Conservation (phyloP, 1,140 invertebrate species). For the Charaxes varanes region DNA sequence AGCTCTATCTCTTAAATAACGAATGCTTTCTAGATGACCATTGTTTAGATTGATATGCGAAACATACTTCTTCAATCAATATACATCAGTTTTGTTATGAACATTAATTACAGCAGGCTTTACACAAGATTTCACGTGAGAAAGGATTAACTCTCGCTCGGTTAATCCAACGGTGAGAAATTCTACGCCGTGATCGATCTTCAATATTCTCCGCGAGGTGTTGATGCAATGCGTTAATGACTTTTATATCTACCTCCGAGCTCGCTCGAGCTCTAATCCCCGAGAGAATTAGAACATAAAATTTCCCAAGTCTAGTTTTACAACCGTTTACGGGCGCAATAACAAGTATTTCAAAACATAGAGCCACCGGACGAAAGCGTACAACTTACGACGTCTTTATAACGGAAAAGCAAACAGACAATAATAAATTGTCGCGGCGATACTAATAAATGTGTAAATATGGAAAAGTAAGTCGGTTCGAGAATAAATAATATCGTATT, state of each 20-base stretch:
- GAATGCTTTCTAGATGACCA: no score
- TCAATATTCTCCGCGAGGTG: slow-evolving; percentile 20
- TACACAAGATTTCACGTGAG: slow-evolving; percentile 53
- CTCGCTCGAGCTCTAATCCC: slow-evolving; percentile 17
- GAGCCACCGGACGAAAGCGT: slow-evolving; percentile 9
- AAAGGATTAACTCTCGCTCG: slow-evolving; percentile 53
- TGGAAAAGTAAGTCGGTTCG: slow-evolving; percentile 42
- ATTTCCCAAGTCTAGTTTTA: slow-evolving; percentile 13
- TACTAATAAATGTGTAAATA: slow-evolving; percentile 41
- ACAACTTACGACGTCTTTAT: slow-evolving; percentile 21
- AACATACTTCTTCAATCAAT: no score
- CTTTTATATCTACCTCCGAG: slow-evolving; percentile 17
- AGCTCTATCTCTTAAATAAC: no score
- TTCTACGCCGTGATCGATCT: slow-evolving; percentile 31
- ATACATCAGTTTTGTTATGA: slow-evolving; percentile 37
- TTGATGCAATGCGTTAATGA: slow-evolving; percentile 23
- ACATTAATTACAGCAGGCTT: slow-evolving; percentile 46
- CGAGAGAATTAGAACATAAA: slow-evolving; percentile 12
- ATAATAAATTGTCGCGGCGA: slow-evolving; percentile 31
- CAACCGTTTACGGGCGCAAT: slow-evolving; percentile 8
- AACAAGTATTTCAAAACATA: slow-evolving; percentile 11
- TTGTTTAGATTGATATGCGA: no score
- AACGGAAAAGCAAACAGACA: slow-evolving; percentile 30
- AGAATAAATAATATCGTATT: slow-evolving; percentile 46
- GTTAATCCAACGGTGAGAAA: slow-evolving; percentile 54